Evolutionary conservation across 2,888 invertebrate genomes (phyloP), one percentile per base, ranked within the genome.

Genomic region (Criorhina ranunculi): DNA sequence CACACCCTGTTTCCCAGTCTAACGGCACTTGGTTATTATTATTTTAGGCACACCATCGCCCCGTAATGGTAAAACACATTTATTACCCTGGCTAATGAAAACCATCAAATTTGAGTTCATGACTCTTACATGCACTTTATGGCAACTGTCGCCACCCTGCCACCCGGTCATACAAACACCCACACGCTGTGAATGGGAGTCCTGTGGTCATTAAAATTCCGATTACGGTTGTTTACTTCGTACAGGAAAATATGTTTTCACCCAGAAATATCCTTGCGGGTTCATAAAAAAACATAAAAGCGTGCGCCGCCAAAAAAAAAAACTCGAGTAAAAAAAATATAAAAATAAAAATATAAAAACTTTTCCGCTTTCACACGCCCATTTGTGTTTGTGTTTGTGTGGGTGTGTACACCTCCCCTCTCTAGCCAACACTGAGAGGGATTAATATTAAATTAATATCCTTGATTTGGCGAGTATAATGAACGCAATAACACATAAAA

Each of bases 401-500:
- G 19, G 9, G 46, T 9, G 19, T 3, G 9, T 17, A 0, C 9
- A 8, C 37, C 2, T 19, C 9, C 12, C 40, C 35, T 12, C 15
- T n/a, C n/a, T n/a, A n/a, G n/a, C 5, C 17, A 15, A 29, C 40
- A 62, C 46, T 44, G 35, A 59, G 24, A 42, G 8, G 70, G 42
- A 77, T 77, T 64, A 81, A 70, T 64, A 59, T 76, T 76, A 44
- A 81, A 81, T 76, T 76, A 76, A 76, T 82, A 82, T 66, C 62
- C 76, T 76, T 75, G 76, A 82, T 77, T 70, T 70, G 51, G 69
- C 69, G 31, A 70, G 42, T 17, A 62, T 75, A 75, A 81, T 69
- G 64, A 76, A 70, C 12, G 44, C 51, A 60, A 62, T 60, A 66
- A 51, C 17, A 51, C 40, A 55, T 59, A 51, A 60, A 60, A 69